Percentiles rank a stretch among this genome's conserved stretches.
Conservation (phyloP, 2,888 invertebrate species). For the Eulithis testata region DNA sequence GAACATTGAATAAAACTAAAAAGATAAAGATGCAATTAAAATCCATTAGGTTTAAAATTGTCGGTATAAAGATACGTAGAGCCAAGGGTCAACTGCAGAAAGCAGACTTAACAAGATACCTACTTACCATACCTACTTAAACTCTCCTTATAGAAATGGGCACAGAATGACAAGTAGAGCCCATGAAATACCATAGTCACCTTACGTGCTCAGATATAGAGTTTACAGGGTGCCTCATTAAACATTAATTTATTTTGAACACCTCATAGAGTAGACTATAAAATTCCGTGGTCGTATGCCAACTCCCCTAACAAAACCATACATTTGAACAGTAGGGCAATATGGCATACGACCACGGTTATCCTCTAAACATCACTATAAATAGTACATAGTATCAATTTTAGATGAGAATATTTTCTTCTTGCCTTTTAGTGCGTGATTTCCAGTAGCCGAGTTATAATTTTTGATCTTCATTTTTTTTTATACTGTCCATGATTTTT, state of each 20-base stretch:
- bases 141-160: constrained; percentile 10
- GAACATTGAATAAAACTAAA: background rate
- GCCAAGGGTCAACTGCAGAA: constrained; percentile 16
- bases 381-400: too few relatives aligned
- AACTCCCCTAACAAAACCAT: too few relatives aligned
- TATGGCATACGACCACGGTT: too few relatives aligned
- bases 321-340: too few relatives aligned
- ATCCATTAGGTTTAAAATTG: background rate
- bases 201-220: constrained; percentile 10
- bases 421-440: too few relatives aligned
- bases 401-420: too few relatives aligned
- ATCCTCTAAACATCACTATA: too few relatives aligned
- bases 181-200: constrained; percentile 18
- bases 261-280: background rate
- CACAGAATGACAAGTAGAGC: constrained; percentile 16
- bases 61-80: constrained; percentile 4
- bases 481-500: too few relatives aligned
- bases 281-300: too few relatives aligned
- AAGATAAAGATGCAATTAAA: background rate
- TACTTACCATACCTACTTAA: constrained; percentile 7
- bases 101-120: constrained; percentile 10
- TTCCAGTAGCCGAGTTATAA: too few relatives aligned
- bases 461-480: too few relatives aligned
- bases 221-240: background rate
- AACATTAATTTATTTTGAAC: too few relatives aligned